phyloP scores from a whole-genome alignment of 2,888 invertebrate genomes.

The Drosophila nigritarsus region DNA sequence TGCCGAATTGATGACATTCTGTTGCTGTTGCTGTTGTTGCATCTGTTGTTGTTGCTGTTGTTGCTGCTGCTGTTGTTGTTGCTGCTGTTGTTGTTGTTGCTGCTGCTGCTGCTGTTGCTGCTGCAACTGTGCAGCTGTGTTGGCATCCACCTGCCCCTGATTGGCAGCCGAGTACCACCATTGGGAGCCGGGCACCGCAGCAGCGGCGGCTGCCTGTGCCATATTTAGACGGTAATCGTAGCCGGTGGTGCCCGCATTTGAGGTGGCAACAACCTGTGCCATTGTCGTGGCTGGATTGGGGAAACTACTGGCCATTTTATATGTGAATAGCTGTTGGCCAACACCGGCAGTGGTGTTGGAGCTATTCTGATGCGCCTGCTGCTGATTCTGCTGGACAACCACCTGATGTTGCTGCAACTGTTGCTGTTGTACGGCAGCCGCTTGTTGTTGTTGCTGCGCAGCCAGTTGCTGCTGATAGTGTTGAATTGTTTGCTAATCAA shows the following conservation, averaged over 20 bases:
- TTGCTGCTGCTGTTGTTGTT: slow-evolving; percentile 84
- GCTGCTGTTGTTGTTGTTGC: slow-evolving; percentile 84
- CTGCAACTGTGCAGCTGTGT: slow-evolving; percentile 87
- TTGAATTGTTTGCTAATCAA: slow-evolving; percentile 86
- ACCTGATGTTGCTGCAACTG: slow-evolving; percentile 85
- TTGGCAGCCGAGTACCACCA: slow-evolving; percentile 91
- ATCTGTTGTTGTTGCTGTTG: slow-evolving; percentile 85
- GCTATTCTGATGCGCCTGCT: slow-evolving; percentile 86
- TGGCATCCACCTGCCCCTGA: slow-evolving; percentile 86
- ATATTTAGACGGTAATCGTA: slow-evolving; percentile 91
- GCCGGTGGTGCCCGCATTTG: slow-evolving; percentile 87
- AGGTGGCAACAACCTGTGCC: slow-evolving; percentile 88
- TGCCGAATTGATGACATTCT: slow-evolving; percentile 79
- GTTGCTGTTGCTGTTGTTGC: slow-evolving; percentile 86
- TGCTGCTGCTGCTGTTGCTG: slow-evolving; percentile 86
- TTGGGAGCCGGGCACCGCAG: slow-evolving; percentile 88
- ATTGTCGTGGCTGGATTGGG: slow-evolving; percentile 89
- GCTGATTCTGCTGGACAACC: slow-evolving; percentile 86
- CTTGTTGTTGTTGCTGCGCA: slow-evolving; percentile 86
- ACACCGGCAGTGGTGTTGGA: slow-evolving; percentile 87
- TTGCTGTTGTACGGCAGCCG: slow-evolving; percentile 84
- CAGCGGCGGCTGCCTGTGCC: slow-evolving; percentile 86
- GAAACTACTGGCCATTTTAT: slow-evolving; percentile 94
- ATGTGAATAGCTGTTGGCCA: slow-evolving; percentile 91
- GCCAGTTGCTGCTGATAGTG: slow-evolving; percentile 86